These are phyloP conservation scores for Myocastor coypus DNA, from an alignment of 2,113 vertebrate species.

Conservation along the genomic window DNA sequence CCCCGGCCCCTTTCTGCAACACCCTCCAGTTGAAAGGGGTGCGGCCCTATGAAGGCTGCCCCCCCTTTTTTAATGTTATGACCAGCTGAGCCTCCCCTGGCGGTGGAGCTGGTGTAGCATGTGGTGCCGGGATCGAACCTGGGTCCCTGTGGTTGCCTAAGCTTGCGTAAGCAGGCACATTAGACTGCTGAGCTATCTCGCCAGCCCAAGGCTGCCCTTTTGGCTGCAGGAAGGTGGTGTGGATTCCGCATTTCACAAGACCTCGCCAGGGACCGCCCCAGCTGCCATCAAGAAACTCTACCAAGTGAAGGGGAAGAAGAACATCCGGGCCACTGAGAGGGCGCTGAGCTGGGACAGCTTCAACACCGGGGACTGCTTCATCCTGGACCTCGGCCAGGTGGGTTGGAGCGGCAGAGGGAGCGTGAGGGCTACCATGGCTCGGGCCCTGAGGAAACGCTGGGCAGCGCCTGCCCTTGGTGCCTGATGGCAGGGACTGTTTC, in stretches of 20 bases:
- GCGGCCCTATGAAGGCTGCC: neutral
- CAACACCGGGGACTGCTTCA: constrained; percentile 96
- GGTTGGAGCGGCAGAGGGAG: neutral
- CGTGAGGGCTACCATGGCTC: neutral
- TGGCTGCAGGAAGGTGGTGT: constrained; percentile 83
- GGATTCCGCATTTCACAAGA: constrained; percentile 79
- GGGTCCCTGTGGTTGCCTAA: too few species aligned
- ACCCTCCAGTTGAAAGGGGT: neutral
- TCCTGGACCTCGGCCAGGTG: constrained; percentile 92
- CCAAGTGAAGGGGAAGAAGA: constrained; percentile 95
- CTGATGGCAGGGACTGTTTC: neutral
- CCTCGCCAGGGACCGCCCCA: fast-evolving
- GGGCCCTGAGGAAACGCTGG: neutral
- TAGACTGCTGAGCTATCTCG: too few species aligned
- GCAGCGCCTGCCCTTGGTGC: neutral
- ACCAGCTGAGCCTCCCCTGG: too few species aligned
- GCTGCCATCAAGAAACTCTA: constrained; percentile 87
- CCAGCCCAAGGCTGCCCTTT: too few species aligned
- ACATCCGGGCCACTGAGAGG: constrained; percentile 92
- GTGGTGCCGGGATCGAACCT: too few species aligned
- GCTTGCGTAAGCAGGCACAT: too few species aligned
- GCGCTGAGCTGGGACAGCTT: constrained; percentile 92
- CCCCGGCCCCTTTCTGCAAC: neutral
- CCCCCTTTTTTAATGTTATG: too few species aligned
- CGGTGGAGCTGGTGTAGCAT: too few species aligned